Evolutionary conservation across 2,113 vertebrate genomes (phyloP).

Genomic region (Abramis brama): DNA sequence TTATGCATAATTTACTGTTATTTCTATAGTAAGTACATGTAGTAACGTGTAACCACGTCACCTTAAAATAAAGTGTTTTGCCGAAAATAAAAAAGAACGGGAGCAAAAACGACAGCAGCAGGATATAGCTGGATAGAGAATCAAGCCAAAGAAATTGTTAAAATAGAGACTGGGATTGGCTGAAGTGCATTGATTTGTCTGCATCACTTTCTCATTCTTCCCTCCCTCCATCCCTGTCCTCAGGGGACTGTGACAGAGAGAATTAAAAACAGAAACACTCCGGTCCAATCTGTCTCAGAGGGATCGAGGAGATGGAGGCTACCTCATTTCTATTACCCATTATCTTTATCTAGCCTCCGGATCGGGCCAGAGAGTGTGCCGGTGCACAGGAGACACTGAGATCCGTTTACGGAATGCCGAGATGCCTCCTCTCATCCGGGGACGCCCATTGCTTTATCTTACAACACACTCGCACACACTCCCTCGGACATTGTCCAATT

Average conservation of each 20-base stretch:
- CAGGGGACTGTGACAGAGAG: conserved; percentile 54
- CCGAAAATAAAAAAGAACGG: conserved; percentile 31
- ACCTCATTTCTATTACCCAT: conserved; percentile 88
- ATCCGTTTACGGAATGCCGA: conserved; percentile 41
- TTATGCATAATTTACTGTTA: too few relatives aligned
- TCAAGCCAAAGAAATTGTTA: neutral
- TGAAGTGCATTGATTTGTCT: conserved; percentile 39
- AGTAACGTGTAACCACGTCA: too few relatives aligned
- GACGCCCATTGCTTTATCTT: conserved; percentile 31
- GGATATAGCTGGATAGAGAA: conserved; percentile 10
- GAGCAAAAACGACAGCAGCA: neutral
- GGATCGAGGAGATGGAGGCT: conserved; percentile 69
- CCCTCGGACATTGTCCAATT: conserved; percentile 55
- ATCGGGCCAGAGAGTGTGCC: conserved; percentile 62
- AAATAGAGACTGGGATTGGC: neutral
- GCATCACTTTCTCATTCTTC: conserved; percentile 54
- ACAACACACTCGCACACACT: conserved; percentile 40
- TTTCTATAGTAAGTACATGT: too few relatives aligned
- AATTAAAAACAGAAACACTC: conserved; percentile 74
- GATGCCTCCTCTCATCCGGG: conserved; percentile 1
- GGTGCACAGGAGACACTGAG: conserved; percentile 65
- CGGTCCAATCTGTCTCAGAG: conserved; percentile 78
- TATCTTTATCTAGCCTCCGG: conserved; percentile 83
- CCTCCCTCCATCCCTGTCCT: conserved; percentile 54
- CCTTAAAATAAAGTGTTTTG: too few relatives aligned